A percentile compares a stretch with the other conserved stretches of the same genome.
phyloP scores from a whole-genome alignment of 2,797 vertebrate species.

The Phyllotis vaccarum region DNA sequence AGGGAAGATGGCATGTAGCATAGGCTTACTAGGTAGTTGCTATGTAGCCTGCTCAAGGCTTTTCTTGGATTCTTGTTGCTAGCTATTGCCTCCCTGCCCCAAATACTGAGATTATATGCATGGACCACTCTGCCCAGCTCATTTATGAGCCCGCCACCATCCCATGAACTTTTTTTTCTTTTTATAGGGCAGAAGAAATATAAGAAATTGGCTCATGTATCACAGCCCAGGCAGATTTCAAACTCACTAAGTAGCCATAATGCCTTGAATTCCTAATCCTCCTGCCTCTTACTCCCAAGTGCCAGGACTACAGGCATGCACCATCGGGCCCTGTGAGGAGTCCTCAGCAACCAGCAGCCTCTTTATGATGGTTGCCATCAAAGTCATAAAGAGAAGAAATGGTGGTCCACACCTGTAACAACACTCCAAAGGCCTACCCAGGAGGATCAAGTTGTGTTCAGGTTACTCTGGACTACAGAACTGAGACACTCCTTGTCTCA shows the following conservation, averaged over 20 bases:
- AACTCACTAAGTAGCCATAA: neutral
- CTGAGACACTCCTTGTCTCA: neutral
- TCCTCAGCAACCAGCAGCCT: neutral
- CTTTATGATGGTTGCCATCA: neutral
- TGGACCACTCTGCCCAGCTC: neutral
- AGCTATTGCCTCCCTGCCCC: neutral
- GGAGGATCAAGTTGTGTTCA: neutral
- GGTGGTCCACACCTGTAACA: neutral
- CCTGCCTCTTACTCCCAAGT: neutral
- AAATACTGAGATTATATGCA: neutral
- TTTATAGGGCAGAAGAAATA: neutral
- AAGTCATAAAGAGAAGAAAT: too few species aligned
- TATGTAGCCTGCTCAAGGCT: neutral
- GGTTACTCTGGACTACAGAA: neutral
- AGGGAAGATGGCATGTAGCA: too few species aligned
- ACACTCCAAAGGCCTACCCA: neutral
- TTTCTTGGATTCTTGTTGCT: neutral
- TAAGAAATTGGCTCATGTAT: neutral
- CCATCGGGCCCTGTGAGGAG: neutral
- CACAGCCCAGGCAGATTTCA: neutral
- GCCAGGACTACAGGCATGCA: neutral
- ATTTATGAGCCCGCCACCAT: neutral
- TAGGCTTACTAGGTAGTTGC: neutral
- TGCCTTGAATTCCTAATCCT: neutral
- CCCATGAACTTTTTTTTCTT: neutral